Base-by-base conservation (phyloP, 2,888 invertebrate species). In the Drosophila testacea region DNA sequence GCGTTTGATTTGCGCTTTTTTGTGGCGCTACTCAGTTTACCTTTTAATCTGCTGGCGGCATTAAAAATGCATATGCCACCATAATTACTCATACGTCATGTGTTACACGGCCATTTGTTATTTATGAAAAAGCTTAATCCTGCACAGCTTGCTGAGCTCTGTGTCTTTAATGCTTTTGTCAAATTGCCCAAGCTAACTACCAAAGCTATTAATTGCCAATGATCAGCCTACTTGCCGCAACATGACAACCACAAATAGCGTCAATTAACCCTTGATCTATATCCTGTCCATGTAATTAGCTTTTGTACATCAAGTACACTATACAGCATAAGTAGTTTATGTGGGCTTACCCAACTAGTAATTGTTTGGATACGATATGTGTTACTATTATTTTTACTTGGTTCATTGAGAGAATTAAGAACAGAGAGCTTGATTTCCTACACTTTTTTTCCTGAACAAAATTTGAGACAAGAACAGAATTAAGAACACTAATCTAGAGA, bases 1-100 rank as follows among this genome's bases (percentile, higher is more conserved):
- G 80, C 60, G 41, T 79, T 88, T 85, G 77, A 82, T 72, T 81
- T 83, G 79, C 73, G 57, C 84, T 79, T 87, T 87, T 76, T 67
- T 65, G 48, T 13, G 28, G 34, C 41, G 42, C 57, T 48, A 22
- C 13, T 42, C 44, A 61, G 68, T 64, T 72, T 66, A 51, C 57
- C 62, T 71, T 70, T 73, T 44, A 65, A 74, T 78, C 63, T 73
- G 59, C 61, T 62, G 68, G 50, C 56, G 44, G 60, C 76, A 87
- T 89, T 73, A 85, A 75, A 80, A 71, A 80, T 83, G 61, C 65
- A 80, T 77, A 52, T 62, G 65, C 66, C 56, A 65, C 70, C 68
- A 71, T 74, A 82, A 88, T 89, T 73, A 54, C 77, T 39, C 83
- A 88, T 78, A 74, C 80, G 73, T 62, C 79, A 63, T 62, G 75